Evolutionary conservation across 2,888 invertebrate species (phyloP).

Genomic region (Ennomos erosarius): DNA sequence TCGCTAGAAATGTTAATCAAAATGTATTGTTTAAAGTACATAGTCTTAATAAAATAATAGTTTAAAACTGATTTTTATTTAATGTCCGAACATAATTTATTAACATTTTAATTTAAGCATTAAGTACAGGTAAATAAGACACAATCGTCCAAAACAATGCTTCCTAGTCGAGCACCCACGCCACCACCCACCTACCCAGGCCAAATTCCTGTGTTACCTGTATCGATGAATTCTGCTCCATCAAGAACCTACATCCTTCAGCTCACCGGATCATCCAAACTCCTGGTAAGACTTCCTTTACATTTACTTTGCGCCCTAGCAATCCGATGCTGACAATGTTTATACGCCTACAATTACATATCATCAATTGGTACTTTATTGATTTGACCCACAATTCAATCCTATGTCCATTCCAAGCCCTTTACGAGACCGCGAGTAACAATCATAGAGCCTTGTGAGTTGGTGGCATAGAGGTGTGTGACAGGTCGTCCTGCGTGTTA

Average conservation of each 20-base stretch:
- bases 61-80: slow-evolving; percentile 58
- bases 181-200: slow-evolving; percentile 76
- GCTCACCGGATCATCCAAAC: slow-evolving; percentile 80
- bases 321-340: slow-evolving; percentile 37
- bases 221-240: slow-evolving; percentile 73
- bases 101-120: slow-evolving; percentile 42
- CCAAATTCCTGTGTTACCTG: slow-evolving; percentile 81
- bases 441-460: background rate
- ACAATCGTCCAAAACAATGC: slow-evolving; percentile 59
- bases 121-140: slow-evolving; percentile 63
- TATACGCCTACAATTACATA: slow-evolving; percentile 12
- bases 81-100: slow-evolving; percentile 26
- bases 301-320: slow-evolving; percentile 77
- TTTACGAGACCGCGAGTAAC: slow-evolving; percentile 9
- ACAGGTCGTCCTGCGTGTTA: slow-evolving; percentile 60
- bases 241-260: slow-evolving; percentile 81
- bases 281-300: slow-evolving; percentile 84
- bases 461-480: slow-evolving; percentile 1
- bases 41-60: slow-evolving; percentile 76
- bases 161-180: slow-evolving; percentile 80
- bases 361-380: slow-evolving; percentile 32
- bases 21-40: slow-evolving; percentile 78
- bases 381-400: slow-evolving; percentile 43
- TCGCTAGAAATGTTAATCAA: slow-evolving; percentile 82
- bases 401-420: slow-evolving; percentile 56